Base-by-base conservation (phyloP, 2,113 vertebrate species). In the Oceanodroma tethys region DNA sequence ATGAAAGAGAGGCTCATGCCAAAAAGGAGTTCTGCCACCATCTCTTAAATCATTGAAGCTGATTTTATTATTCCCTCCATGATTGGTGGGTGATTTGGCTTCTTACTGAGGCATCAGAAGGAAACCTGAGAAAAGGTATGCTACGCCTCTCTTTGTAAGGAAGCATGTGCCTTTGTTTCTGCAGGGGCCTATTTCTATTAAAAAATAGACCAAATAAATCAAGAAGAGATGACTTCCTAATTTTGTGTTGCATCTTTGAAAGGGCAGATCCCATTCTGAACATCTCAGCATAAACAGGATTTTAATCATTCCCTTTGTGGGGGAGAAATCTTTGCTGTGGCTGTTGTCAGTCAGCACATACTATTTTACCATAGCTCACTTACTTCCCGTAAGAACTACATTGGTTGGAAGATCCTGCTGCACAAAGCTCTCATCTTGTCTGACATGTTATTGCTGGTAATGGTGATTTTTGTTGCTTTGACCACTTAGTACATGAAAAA, bases 321-420 rank as follows among this genome's bases (percentile, higher is more conserved):
- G 59, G 7, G 4, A 76, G 38, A n/a, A 72, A 4, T 30, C 48
- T 73, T 58, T 71, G 45, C 62, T 85, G 68, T 67, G 83, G 47
- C 71, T 36, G 9, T 21, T 82, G 50, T 42, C 34, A 5, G 56
- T 26, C 67, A 88, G 68, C 47, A 76, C 47, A 2, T 17, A 0
- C 21, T 36, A 2, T 19, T 71, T 58, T 17, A 2, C 21, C 22
- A 2, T 2, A 30, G 1, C 16, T 73, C 8, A 0, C 22, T 50
- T 3, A 0, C 30, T 79, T 47, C 71, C 67, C 42, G 0, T 21
- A 20, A 10, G 40, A 30, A 2, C 38, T 62, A 4, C 13, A 2
- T 15, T 16, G 63, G 3, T 2, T 43, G 52, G 67, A 36, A 67
- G 47, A 27, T 75, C 36, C 60, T 50, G 0, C 70, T 56, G 71